A percentile compares a stretch with the other conserved stretches of the same genome.
Evolutionary conservation across 2,113 vertebrate species (phyloP).

Genomic region (Miniopterus natalensis): DNA sequence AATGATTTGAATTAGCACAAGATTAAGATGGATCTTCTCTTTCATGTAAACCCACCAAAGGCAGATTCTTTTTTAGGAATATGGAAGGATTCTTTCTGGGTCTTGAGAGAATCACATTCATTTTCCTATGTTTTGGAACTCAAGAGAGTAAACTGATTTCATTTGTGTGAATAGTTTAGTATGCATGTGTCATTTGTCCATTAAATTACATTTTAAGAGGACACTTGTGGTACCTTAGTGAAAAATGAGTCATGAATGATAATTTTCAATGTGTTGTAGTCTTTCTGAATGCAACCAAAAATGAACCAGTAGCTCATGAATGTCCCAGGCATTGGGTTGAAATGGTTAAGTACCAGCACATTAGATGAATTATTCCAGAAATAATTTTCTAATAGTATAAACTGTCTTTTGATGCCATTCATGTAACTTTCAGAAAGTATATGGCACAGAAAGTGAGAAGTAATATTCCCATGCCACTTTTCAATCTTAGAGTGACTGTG

Average conservation of each 20-base stretch:
- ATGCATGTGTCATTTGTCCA: neutral
- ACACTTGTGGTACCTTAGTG: neutral
- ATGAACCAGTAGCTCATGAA: neutral
- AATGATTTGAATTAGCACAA: neutral
- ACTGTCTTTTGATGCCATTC: neutral
- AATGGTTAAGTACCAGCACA: neutral
- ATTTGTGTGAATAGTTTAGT: neutral
- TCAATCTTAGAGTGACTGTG: neutral
- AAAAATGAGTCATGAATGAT: neutral
- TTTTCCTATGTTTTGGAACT: neutral
- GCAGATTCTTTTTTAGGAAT: neutral
- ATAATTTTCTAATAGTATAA: neutral
- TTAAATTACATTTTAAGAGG: conserved; percentile 19
- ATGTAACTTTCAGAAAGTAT: neutral
- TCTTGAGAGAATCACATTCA: neutral
- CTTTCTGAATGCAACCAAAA: neutral
- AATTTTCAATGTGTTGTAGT: neutral
- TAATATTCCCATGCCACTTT: neutral
- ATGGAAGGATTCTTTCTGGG: neutral
- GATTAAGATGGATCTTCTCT: neutral
- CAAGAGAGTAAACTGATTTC: neutral
- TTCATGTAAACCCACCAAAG: neutral
- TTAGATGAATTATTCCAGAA: neutral
- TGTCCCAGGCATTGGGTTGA: neutral
- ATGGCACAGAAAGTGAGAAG: neutral